Conservation (phyloP, 2,888 invertebrate species). For the Lysandra bellargus region DNA sequence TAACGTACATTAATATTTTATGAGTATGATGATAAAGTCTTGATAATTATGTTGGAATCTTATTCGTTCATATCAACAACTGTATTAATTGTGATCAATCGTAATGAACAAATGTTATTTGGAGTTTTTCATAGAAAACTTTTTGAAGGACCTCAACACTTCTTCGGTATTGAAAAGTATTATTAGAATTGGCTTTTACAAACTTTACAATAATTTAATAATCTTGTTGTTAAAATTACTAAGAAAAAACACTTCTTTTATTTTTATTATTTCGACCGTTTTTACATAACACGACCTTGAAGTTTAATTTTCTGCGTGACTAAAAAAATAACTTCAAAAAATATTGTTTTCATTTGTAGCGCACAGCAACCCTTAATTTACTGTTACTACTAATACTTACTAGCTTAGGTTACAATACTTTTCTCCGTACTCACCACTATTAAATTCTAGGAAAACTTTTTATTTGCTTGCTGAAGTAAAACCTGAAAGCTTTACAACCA, state of each 20-base stretch:
- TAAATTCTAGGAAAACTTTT: background rate
- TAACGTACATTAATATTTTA: no score
- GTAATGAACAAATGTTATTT: background rate
- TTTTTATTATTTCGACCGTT: no score
- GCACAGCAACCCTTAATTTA: no score
- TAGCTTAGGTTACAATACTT: background rate
- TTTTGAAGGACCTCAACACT: background rate
- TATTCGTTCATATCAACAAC: background rate
- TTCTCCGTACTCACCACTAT: background rate
- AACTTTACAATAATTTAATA: background rate
- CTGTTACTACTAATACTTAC: no score
- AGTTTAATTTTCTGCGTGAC: no score
- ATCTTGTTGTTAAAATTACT: background rate
- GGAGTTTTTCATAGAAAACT: slow-evolving; percentile 7
- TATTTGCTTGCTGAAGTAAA: background rate
- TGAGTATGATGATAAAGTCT: no score
- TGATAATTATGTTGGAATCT: background rate
- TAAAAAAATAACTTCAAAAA: no score
- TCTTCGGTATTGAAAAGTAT: slow-evolving; percentile 7
- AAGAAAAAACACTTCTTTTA: background rate
- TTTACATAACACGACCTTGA: no score
- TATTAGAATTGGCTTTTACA: background rate
- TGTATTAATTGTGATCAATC: slow-evolving; percentile 13
- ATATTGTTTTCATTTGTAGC: no score
- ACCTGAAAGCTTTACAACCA: background rate